Evolutionary conservation across 2,113 vertebrate genomes (phyloP).

Genomic region (Neotoma lepida): DNA sequence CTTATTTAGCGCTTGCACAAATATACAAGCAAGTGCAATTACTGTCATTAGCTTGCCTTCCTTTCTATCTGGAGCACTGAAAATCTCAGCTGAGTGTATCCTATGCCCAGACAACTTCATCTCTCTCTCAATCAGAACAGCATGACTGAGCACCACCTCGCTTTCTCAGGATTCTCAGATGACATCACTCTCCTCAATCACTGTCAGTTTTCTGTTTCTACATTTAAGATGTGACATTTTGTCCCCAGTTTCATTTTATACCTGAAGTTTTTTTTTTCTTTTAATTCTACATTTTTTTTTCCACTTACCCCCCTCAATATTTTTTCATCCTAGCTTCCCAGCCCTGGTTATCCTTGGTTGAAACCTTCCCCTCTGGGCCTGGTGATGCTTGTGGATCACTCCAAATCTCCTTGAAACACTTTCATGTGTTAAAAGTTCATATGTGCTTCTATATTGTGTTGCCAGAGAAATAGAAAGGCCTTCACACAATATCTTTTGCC

Average conservation of each 20-base stretch:
- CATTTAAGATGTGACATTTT: not conserved
- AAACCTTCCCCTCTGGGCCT: not conserved
- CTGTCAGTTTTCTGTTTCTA: not conserved
- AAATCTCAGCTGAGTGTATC: not conserved
- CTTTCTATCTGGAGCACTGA: not conserved
- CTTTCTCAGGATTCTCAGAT: not conserved
- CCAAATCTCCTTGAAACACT: not conserved
- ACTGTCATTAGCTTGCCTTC: not conserved
- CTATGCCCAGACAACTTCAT: not conserved
- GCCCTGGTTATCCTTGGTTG: not conserved
- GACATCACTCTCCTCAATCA: not conserved
- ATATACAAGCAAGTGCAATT: not conserved
- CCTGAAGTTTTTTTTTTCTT: not conserved
- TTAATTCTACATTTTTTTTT: not conserved
- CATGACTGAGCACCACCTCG: not conserved
- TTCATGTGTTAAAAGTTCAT: slow-evolving; percentile 17
- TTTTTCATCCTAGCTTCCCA: not conserved
- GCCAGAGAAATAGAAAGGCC: not conserved
- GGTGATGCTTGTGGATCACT: not conserved
- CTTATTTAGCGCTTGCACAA: not conserved
- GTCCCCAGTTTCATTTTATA: not conserved
- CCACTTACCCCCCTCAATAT: not conserved
- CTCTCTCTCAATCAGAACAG: not conserved
- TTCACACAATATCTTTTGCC: not conserved
- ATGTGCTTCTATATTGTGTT: not conserved